Evolutionary conservation across 2,888 invertebrate species (phyloP), one percentile per base, ranked within the genome.

Genomic region (Philopedon plagiatum): DNA sequence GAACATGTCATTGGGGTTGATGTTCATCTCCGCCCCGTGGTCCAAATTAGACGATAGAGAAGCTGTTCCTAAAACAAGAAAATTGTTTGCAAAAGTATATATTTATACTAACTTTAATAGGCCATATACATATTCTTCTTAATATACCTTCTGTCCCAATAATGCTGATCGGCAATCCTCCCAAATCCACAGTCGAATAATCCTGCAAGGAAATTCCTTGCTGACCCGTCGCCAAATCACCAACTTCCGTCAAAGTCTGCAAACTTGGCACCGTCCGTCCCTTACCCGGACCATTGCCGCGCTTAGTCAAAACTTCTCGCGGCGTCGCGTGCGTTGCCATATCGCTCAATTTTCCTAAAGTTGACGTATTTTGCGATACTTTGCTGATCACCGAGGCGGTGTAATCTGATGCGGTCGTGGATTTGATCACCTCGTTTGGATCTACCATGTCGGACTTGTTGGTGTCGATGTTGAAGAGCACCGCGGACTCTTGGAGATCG

Each of bases 401-500:
- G 34, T 39, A 39, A 39, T 21, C 18, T 3, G 54, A 13, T 5
- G 39, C 0, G 4, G 37, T 23, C 9, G 21, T 51, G 32, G 65
- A 41, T 26, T 46, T 58, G 8, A 67, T 58, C 7, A 70, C 64
- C n/a, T 57, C 56, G 18, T 51, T 73, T 32, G 60, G 74, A 71
- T 49, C 71, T 2, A 70, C 63, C 70, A 64, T 70, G 37, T 70
- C 49, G 13, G 66, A 41, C 32, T 54, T 66, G 46, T 21, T 46
- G 11, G 46, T 21, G 23, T 44, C 77, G 8, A 76, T 73, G 58
- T 76, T 77, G 57, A 81, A 80, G 9, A 82, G 66, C 15, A 78
- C 76, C 41, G 77, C 78, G 3, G 75, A 66, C 26, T 81, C 81
- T 78, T 79, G 80, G 9, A 81, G 71, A 60, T 81, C 80, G 23